Evolutionary conservation across 2,797 vertebrate genomes (phyloP).

Genomic region (Rhabdophis nuchalis): DNA sequence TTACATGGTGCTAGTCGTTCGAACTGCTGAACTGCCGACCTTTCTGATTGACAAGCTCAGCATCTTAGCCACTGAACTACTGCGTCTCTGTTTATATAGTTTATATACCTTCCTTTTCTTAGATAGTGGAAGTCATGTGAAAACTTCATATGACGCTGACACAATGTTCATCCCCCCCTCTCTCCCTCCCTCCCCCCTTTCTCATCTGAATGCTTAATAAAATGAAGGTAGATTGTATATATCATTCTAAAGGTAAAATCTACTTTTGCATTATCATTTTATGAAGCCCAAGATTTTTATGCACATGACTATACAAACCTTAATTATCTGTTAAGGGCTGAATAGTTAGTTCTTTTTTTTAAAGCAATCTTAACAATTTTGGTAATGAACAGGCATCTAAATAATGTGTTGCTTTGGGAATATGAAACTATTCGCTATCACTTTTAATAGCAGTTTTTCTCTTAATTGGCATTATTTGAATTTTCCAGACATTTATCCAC

Average conservation of each 20-base stretch:
- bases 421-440: not conserved
- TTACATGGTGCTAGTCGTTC: too few relatives aligned
- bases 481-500: not conserved
- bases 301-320: not conserved
- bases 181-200: too few relatives aligned
- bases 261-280: not conserved
- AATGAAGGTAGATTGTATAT: not conserved
- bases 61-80: too few relatives aligned
- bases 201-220: not conserved
- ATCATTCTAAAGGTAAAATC: not conserved
- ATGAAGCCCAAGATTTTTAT: not conserved
- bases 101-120: not conserved
- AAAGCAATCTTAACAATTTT: conserved; percentile 5
- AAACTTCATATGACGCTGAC: not conserved
- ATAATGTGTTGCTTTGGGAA: not conserved
- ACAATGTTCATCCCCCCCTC: not conserved
- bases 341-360: not conserved
- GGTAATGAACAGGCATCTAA: conserved; percentile 15
- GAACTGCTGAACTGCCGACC: too few relatives aligned
- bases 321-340: conserved; percentile 25
- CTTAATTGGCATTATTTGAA: not conserved
- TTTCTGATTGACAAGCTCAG: too few relatives aligned
- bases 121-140: not conserved
- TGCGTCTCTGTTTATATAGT: not conserved
- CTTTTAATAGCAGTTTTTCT: not conserved